These are phyloP conservation scores for Pygocentrus nattereri DNA, from an alignment of 2,797 vertebrate species.

Conservation along the genomic window DNA sequence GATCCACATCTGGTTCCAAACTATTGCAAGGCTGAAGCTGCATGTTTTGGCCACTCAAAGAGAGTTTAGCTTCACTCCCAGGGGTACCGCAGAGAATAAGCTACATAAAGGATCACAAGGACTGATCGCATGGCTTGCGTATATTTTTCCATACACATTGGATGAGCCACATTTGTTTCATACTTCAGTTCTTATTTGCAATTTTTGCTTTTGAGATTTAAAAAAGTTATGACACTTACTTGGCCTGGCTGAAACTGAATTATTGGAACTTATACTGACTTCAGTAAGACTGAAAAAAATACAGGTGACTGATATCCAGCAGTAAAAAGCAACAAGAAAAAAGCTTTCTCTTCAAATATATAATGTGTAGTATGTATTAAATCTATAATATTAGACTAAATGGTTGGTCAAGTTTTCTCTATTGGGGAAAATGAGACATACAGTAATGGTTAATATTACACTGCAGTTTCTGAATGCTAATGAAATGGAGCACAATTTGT, in stretches of 20 bases:
- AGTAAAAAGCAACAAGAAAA: no score
- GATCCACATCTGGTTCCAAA: slow-evolving; percentile 66
- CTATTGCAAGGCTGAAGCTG: slow-evolving; percentile 21
- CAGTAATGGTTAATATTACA: no score
- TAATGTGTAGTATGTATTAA: no score
- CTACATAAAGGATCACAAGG: neutral
- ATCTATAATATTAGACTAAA: no score
- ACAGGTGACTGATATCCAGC: neutral
- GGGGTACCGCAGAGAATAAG: neutral
- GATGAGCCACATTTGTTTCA: neutral
- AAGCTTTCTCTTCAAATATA: no score
- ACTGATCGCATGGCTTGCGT: neutral
- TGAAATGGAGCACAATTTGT: neutral
- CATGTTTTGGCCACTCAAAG: neutral
- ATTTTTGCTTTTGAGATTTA: no score
- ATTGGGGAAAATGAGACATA: no score
- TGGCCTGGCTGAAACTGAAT: neutral
- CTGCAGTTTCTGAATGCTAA: neutral
- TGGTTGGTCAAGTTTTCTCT: no score
- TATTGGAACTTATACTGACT: neutral
- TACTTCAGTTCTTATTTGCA: neutral
- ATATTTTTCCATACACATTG: neutral
- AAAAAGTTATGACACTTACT: neutral
- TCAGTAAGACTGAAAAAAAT: neutral
- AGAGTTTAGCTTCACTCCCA: neutral